Conservation (phyloP, 2,797 vertebrate species). For the Helostoma temminkii region DNA sequence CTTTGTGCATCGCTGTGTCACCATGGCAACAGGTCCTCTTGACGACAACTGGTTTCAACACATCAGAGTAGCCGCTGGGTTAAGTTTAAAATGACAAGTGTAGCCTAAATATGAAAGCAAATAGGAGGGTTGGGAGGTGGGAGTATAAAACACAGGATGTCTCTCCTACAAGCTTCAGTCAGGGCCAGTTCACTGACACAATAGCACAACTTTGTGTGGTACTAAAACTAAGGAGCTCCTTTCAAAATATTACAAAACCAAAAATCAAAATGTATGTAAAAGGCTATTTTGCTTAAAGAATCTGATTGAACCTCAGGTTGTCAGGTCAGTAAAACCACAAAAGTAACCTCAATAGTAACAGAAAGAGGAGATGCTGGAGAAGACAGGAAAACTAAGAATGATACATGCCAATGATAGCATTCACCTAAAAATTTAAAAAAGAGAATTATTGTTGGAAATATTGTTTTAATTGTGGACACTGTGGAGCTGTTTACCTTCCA, state of each 20-base stretch:
- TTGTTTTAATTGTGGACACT: background rate
- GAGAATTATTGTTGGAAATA: background rate
- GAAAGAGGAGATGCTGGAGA: conserved; percentile 3
- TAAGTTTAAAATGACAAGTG: conserved; percentile 31
- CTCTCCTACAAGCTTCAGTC: background rate
- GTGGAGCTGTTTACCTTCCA: too few species aligned
- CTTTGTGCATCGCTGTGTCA: conserved; percentile 50
- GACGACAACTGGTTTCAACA: conserved; percentile 39
- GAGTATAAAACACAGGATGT: background rate
- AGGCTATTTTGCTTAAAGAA: background rate
- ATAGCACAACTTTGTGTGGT: too few species aligned
- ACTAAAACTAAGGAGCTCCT: too few species aligned
- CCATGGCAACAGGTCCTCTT: conserved; percentile 75
- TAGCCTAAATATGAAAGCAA: conserved; percentile 12
- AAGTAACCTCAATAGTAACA: background rate
- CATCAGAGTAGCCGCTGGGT: conserved; percentile 37
- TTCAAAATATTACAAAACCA: too few species aligned
- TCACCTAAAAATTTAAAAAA: too few species aligned
- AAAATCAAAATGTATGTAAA: too few species aligned
- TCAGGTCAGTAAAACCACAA: conserved; percentile 21
- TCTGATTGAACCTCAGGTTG: background rate
- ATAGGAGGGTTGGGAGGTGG: conserved; percentile 1
- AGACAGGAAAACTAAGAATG: background rate
- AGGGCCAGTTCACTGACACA: too few species aligned
- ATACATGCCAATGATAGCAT: background rate